Evolutionary conservation across 2,113 vertebrate genomes (phyloP).

Genomic region (Stigmatopora argus): DNA sequence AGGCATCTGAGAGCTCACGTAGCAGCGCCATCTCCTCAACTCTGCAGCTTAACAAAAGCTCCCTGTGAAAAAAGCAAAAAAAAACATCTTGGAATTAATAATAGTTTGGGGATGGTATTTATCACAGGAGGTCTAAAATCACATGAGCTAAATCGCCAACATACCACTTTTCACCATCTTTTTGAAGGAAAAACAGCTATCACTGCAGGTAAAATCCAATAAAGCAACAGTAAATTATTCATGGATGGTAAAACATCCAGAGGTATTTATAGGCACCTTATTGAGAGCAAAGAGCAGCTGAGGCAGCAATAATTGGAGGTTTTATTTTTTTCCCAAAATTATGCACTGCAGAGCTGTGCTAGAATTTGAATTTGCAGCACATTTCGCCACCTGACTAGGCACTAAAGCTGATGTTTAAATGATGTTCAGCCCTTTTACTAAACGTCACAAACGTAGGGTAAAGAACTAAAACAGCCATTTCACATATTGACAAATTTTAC

Average conservation of each 20-base stretch:
- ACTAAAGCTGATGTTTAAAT: too few species aligned
- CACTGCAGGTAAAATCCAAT: constrained; percentile 12
- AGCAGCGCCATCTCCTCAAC: constrained; percentile 63
- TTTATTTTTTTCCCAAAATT: neutral
- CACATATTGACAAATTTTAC: too few species aligned
- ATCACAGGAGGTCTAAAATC: neutral
- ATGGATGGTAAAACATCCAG: constrained; percentile 20
- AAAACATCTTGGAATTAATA: neutral
- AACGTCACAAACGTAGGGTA: too few species aligned
- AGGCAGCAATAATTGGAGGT: constrained; percentile 8
- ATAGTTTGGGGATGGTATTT: constrained; percentile 1
- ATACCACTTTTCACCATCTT: neutral
- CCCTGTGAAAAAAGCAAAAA: constrained; percentile 41
- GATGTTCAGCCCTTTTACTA: too few species aligned
- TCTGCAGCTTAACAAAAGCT: constrained; percentile 54
- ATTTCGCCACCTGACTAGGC: neutral
- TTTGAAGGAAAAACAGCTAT: constrained; percentile 4
- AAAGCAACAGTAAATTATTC: constrained; percentile 43
- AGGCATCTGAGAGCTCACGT: constrained; percentile 57
- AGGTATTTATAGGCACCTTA: constrained; percentile 32
- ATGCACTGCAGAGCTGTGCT: neutral
- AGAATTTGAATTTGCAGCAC: neutral
- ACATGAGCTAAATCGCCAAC: constrained; percentile 12
- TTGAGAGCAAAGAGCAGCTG: constrained; percentile 23
- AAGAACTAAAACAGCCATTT: too few species aligned